Evolutionary conservation across 2,888 invertebrate species (phyloP).

Genomic region (Heteromurus nitidus): DNA sequence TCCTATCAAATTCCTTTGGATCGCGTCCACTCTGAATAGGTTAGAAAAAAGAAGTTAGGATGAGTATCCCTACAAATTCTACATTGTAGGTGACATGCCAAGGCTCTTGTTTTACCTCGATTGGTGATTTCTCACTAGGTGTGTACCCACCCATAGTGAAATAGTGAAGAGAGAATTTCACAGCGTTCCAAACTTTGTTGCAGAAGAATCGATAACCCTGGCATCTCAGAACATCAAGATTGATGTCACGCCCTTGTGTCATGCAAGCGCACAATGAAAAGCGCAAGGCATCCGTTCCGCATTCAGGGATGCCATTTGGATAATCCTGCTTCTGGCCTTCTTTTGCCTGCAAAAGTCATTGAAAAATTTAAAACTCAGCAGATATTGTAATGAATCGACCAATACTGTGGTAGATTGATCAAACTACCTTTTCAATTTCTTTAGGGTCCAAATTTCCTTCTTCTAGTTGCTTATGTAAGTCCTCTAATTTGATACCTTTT

Average conservation of each 20-base stretch:
- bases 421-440: slow-evolving; percentile 81
- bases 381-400: neutral
- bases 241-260: slow-evolving; percentile 92
- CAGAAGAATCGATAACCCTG: slow-evolving; percentile 97
- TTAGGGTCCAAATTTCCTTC: slow-evolving; percentile 90
- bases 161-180: slow-evolving; percentile 86
- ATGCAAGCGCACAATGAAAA: slow-evolving; percentile 94
- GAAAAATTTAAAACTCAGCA: slow-evolving; percentile 7
- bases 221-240: slow-evolving; percentile 95
- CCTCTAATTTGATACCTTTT: slow-evolving; percentile 83
- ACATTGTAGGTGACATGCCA: neutral
- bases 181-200: slow-evolving; percentile 99
- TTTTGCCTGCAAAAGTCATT: slow-evolving; percentile 80
- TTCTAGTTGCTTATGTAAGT: slow-evolving; percentile 83
- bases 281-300: slow-evolving; percentile 94
- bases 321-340: slow-evolving; percentile 80
- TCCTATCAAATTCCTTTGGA: slow-evolving; percentile 77
- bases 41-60: too few relatives aligned
- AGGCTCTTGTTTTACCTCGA: slow-evolving; percentile 31
- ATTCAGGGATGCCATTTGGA: slow-evolving; percentile 96
- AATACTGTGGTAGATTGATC: neutral
- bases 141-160: slow-evolving; percentile 68
- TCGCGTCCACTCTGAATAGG: slow-evolving; percentile 32
- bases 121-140: slow-evolving; percentile 58
- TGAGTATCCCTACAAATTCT: too few relatives aligned